Base-by-base conservation (phyloP, 2,888 invertebrate genomes). In the Linnaemya tessellans region DNA sequence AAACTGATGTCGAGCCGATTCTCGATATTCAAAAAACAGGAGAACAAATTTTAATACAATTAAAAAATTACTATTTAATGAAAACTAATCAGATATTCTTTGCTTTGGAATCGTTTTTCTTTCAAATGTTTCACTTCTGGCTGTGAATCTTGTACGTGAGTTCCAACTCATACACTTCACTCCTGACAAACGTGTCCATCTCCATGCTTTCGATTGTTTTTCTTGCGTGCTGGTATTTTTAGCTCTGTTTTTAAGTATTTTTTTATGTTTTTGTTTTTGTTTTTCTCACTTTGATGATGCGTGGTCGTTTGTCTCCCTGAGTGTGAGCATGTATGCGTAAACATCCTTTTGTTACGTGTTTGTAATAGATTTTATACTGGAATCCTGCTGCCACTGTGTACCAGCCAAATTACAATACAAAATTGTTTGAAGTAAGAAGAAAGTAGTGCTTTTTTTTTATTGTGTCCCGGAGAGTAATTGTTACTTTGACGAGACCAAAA, bases 401-500 rank as follows among this genome's bases (percentile, higher is more conserved):
- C 43, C n/a, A 49, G 46, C 67, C 49, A 58, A 67, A 67, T 67
- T 46, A 67, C 58, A 20, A 8, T 10, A 41, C 41, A 62, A 62
- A 70, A 38, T 60, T 60, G 58, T 78, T 79, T 41, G 60, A 18
- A 41, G 43, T 22, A 11, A 41, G 35, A 35, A 7, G 8, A 10
- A 1, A 8, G 8, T 7, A 10, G 8, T 60, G 38, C 5, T 49
- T 18, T 35, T 49, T 46, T 58, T 49, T 38, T 15, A 22, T 51
- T 71, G 46, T 65, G 35, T 22, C 80, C 56, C 18, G 35, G 35
- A 46, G 38, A 65, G 25, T 73, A 80, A 80, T 80, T 80, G 43
- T 51, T 80, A 38, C 35, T 58, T 80, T 73, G 80, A 56, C 71
- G 71, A 64, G 71, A 80, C 64, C 65, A 62, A 79, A 73, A 30